A percentile compares a stretch with the other conserved stretches of the same genome.
Conservation (phyloP, 2,113 vertebrate species). For the Cervus canadensis region DNA sequence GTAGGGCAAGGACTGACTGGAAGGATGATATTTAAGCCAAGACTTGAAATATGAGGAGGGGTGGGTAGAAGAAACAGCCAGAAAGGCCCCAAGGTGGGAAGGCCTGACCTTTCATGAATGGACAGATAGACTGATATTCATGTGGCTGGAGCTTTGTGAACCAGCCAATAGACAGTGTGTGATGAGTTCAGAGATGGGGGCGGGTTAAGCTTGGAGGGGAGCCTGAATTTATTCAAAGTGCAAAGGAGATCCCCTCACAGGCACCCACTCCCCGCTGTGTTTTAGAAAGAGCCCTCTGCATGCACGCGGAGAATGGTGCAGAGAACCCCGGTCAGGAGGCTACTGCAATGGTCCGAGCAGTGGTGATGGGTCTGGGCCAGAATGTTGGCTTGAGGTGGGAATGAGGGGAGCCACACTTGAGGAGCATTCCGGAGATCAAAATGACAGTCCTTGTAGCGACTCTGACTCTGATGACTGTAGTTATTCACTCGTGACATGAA, state of each 20-base stretch:
- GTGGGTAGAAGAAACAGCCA: neutral
- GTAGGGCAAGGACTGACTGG: neutral
- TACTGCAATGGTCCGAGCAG: too few relatives aligned
- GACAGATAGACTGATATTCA: rapidly evolving
- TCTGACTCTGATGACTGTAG: neutral
- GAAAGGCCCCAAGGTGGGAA: neutral
- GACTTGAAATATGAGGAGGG: neutral
- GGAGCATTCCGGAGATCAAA: neutral
- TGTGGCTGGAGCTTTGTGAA: neutral
- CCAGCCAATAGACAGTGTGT: too few relatives aligned
- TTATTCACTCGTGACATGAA: neutral
- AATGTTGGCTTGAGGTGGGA: rapidly evolving
- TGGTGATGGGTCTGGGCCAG: neutral
- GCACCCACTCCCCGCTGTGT: neutral
- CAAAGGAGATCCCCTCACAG: neutral
- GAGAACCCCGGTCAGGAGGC: too few relatives aligned
- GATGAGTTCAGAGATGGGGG: neutral
- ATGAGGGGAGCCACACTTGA: neutral
- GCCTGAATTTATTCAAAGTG: neutral
- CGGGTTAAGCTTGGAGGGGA: neutral
- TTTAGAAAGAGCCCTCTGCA: neutral
- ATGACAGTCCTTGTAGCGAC: neutral
- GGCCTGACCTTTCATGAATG: neutral
- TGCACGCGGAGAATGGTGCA: neutral
- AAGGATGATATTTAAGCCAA: neutral